Conservation (phyloP, 92 coral and sea anemone genomes). For the Zoanthus solanderi region DNA sequence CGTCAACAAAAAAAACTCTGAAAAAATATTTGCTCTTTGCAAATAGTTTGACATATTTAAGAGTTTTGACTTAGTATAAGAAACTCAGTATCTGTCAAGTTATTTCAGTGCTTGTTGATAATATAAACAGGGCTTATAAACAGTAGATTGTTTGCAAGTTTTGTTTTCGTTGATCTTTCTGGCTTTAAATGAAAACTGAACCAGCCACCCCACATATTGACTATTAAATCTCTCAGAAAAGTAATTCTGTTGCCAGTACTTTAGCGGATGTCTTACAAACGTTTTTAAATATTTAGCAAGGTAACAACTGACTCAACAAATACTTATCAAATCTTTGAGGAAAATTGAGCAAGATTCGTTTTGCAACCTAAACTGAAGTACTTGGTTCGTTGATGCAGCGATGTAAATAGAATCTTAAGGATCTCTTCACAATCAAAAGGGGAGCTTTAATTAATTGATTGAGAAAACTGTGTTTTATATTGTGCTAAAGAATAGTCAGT, state of each 20-base stretch:
- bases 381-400: background rate
- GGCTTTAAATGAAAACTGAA: background rate
- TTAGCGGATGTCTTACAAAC: background rate
- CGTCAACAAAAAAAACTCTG: slow-evolving; percentile 1
- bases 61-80: slow-evolving; percentile 20
- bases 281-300: background rate
- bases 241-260: slow-evolving; percentile 5
- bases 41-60: slow-evolving; percentile 38
- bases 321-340: background rate
- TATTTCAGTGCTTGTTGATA: background rate
- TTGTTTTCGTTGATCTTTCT: background rate
- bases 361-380: background rate
- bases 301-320: background rate
- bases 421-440: background rate
- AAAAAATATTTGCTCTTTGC: slow-evolving; percentile 30
- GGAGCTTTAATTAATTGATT: slow-evolving; percentile 69
- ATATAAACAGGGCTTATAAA: background rate
- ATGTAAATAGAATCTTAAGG: background rate
- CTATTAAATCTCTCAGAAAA: background rate
- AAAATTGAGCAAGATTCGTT: background rate
- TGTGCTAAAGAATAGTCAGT: slow-evolving; percentile 71
- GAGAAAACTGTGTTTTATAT: slow-evolving; percentile 73
- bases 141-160: background rate
- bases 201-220: background rate
- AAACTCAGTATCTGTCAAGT: slow-evolving; percentile 1